Percentiles rank a stretch among this genome's conserved stretches.
phyloP scores from a whole-genome alignment of 2,888 invertebrate species.

The Clusia tigrina region DNA sequence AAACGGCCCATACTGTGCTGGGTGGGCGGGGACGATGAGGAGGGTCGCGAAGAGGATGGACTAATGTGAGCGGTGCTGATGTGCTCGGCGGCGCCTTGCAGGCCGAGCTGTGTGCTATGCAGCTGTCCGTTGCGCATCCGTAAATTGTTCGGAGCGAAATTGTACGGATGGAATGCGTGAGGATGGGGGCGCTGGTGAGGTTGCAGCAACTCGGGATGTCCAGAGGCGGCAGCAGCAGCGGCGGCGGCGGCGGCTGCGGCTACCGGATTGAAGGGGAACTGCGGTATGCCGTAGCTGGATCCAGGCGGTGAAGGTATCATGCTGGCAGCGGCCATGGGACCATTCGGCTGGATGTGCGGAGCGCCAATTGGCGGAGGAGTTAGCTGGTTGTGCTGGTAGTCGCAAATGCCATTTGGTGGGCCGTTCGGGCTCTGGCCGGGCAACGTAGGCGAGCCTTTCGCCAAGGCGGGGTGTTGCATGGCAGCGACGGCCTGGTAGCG shows the following conservation, averaged over 20 bases:
- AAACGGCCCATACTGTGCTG: constrained; percentile 51
- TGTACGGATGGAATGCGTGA: constrained; percentile 70
- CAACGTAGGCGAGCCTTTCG: constrained; percentile 69
- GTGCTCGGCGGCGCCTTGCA: constrained; percentile 51
- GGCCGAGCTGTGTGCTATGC: constrained; percentile 41
- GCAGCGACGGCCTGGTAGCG: constrained; percentile 68
- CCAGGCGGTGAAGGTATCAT: constrained; percentile 69
- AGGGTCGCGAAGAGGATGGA: constrained; percentile 62
- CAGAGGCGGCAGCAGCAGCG: constrained; percentile 36
- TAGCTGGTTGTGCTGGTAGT: constrained; percentile 41
- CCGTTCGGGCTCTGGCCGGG: constrained; percentile 37
- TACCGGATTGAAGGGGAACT: constrained; percentile 67
- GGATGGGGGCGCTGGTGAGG: constrained; percentile 56
- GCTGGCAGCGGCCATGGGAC: constrained; percentile 36
- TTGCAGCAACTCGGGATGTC: constrained; percentile 66
- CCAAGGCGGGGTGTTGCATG: constrained; percentile 67
- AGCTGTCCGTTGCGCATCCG: constrained; percentile 50
- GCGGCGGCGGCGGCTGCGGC: constrained; percentile 57
- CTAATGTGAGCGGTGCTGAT: constrained; percentile 57
- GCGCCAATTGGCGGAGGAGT: constrained; percentile 41
- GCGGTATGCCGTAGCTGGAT: constrained; percentile 66
- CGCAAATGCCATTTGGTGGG: constrained; percentile 32
- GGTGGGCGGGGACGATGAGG: constrained; percentile 59
- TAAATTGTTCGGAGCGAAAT: constrained; percentile 63
- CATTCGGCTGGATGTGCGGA: constrained; percentile 34